Evolutionary conservation across 2,113 vertebrate species (phyloP), one percentile per base, ranked within the genome.

Genomic region (Psittacara wagleri): DNA sequence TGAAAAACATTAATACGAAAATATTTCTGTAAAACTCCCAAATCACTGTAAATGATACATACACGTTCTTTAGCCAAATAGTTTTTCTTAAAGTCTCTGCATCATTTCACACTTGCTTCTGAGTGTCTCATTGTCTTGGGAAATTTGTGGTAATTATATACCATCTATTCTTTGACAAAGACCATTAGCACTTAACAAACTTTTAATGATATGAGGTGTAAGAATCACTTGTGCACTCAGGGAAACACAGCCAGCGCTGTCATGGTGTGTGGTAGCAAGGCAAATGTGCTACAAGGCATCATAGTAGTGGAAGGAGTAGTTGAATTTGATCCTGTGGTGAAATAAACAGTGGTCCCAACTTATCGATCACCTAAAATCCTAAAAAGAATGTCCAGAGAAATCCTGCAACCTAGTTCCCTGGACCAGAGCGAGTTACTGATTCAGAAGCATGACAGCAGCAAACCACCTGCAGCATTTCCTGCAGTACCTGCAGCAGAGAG

Each of bases 211-310:
- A 81, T 14, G 55, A 66, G 41, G 29, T 62, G 8, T 39, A 66
- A 76, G 41, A 62, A 86, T 70, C 37, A 16, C 44, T 92, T 73
- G 22, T 73, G 6, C 39, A 49, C 22, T 39, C 5, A 17, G 59
- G 10, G 9, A 54, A 83, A 70, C n/a, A 46, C 28, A 81, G 46
- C 31, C 28, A 91, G 17, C 8, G 10, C 37, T 67, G 59, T 4
- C 54, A 41, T 7, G 23, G 54, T 77, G 13, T 6, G 3, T 43
- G 22, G 72, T 31, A 81, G 37, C 23, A 67, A 46, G 48, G 55
- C 13, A 44, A 64, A 28, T 0, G 6, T 2, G 5, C 44, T 46
- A 27, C 25, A 1, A 17, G 31, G 7, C 5, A 3, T 44, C 59
- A 46, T 0, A 0, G 33, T 11, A 39, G 10, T 8, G 28, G 59